Percentiles rank a stretch among this genome's conserved stretches.
phyloP scores from a whole-genome alignment of 30 jellyfish, hydroid and myxozoan genomes.

The Rhopilema esculentum region DNA sequence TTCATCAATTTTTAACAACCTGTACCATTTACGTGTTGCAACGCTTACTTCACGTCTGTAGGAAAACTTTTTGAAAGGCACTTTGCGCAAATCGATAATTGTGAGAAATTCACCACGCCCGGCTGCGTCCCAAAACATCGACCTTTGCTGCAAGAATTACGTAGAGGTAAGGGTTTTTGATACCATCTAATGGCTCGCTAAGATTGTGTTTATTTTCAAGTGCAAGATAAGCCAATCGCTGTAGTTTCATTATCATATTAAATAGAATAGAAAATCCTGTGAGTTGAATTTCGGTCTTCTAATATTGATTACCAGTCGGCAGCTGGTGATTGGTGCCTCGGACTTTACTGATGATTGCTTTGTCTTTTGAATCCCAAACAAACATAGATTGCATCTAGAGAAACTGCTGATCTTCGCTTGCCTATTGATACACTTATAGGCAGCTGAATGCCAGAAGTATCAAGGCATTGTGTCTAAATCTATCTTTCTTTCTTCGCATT shows the following conservation, averaged over 20 bases:
- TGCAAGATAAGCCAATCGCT: not conserved
- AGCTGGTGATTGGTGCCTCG: not conserved
- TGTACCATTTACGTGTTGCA: conserved; percentile 64
- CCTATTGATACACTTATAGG: too few species aligned
- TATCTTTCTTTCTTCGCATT: too few species aligned
- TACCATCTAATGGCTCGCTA: not conserved
- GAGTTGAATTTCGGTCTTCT: not conserved
- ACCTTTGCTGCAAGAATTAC: not conserved
- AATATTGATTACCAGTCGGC: not conserved
- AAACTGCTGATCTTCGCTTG: too few species aligned
- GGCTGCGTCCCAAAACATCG: not conserved
- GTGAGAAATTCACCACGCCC: not conserved
- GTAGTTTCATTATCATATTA: not conserved
- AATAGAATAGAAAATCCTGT: not conserved
- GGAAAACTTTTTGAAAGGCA: conserved; percentile 4
- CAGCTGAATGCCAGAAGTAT: too few species aligned
- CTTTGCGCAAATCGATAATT: not conserved
- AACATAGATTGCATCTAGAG: too few species aligned
- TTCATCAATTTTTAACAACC: conserved; percentile 76
- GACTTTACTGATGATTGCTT: not conserved
- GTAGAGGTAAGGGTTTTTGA: not conserved
- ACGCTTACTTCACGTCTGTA: not conserved
- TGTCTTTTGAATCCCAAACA: too few species aligned
- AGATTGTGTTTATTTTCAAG: not conserved
- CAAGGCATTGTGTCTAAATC: too few species aligned